These are phyloP conservation scores for Bombus haemorrhoidalis DNA, from an alignment of 1,140 invertebrate species.

Conservation along the genomic window DNA sequence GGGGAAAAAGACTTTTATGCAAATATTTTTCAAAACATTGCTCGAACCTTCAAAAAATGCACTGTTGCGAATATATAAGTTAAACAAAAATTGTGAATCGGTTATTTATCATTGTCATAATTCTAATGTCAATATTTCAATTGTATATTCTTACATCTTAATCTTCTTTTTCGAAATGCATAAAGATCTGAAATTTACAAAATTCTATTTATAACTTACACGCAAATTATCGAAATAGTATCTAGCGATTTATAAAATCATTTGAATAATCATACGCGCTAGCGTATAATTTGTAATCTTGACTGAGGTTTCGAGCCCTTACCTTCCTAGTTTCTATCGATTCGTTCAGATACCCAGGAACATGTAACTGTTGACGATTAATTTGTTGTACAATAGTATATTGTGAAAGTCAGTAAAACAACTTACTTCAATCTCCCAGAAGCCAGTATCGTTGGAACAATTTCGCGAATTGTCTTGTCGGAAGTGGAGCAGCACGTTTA, in stretches of 20 bases:
- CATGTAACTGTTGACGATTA: neutral
- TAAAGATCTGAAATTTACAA: too few relatives aligned
- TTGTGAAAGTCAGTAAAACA: too few relatives aligned
- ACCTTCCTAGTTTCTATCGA: neutral
- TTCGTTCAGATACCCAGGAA: neutral
- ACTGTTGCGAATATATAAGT: too few relatives aligned
- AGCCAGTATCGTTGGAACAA: neutral
- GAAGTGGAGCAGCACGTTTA: neutral
- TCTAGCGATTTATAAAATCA: neutral
- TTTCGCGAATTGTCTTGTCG: neutral
- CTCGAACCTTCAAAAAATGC: too few relatives aligned
- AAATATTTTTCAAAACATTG: too few relatives aligned
- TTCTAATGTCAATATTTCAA: too few relatives aligned
- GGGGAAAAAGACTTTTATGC: too few relatives aligned
- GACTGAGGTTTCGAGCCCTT: neutral
- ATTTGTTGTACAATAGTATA: neutral
- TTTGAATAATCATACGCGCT: neutral
- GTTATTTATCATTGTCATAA: too few relatives aligned
- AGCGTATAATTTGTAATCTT: neutral
- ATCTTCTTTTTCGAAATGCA: too few relatives aligned
- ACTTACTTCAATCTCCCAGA: neutral
- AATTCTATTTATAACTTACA: too few relatives aligned
- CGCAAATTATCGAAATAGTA: neutral
- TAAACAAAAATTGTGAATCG: too few relatives aligned
- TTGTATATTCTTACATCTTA: too few relatives aligned